Percentiles rank a stretch among this genome's conserved stretches.
These are phyloP conservation scores for Eilema caniola DNA, from an alignment of 2,888 invertebrate species.

Conservation along the genomic window DNA sequence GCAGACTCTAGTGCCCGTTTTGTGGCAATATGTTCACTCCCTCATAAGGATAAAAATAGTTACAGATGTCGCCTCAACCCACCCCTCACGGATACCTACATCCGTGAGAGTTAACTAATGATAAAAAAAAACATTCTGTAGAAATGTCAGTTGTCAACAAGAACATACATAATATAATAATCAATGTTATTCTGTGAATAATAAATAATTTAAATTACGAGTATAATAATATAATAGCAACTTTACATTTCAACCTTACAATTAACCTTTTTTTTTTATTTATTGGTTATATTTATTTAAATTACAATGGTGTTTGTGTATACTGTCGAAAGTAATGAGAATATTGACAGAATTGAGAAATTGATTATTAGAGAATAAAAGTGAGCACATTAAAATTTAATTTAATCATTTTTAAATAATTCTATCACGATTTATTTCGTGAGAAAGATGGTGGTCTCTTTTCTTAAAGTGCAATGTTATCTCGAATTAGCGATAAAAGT, in stretches of 20 bases:
- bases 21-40: too few species aligned
- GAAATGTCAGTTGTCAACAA: not conserved
- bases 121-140: not conserved
- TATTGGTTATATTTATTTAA: not conserved
- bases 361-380: too few species aligned
- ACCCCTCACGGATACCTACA: not conserved
- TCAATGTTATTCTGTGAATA: not conserved
- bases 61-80: not conserved
- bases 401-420: too few species aligned
- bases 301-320: not conserved
- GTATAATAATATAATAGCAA: not conserved
- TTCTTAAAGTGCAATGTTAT: too few species aligned
- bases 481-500: not conserved
- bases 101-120: not conserved
- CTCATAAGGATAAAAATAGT: not conserved
- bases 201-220: slow-evolving; percentile 7
- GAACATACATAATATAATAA: not conserved
- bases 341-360: too few species aligned
- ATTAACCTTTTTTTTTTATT: not conserved
- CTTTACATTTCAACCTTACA: not conserved
- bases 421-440: too few species aligned
- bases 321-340: not conserved
- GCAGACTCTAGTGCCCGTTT: too few species aligned
- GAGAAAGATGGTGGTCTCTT: too few species aligned
- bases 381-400: too few species aligned